Base-by-base conservation (phyloP, 2,888 invertebrate species). In the Dexiosoma caninum region DNA sequence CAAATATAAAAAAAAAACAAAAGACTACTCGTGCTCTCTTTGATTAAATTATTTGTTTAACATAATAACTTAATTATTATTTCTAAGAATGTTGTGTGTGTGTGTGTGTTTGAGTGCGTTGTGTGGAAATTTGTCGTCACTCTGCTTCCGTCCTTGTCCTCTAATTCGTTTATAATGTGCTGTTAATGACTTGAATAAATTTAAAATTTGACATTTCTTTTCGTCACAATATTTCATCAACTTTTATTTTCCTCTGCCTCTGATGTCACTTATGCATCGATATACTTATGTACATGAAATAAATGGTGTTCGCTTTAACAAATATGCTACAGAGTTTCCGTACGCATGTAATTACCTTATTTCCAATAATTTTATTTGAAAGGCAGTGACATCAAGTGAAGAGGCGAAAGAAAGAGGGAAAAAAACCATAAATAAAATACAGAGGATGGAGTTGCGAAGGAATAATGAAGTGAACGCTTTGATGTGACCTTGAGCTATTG, bases 301-400 rank as follows among this genome's bases (percentile, higher is more conserved):
- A 57, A 57, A 23, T 40, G 37, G 57, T 6, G 14, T 32, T 60
- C 21, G 21, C 3, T 53, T 51, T 44, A 16, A 16, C 12, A 27
- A 71, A 53, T 53, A n/a, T 46, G 2, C 6, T 27, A 14, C 19
- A 14, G 32, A 40, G 60, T 14, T 14, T 71, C 42, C 21, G 32
- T 23, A 42, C 27, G 32, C n/a, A 37, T 42, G 30, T 66, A 80
- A 75, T 66, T 75, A 66, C 51, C 51, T 80, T 44, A 23, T 71
- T 71, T 35, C 40, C 66, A 62, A 67, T 71, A 80, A 80, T 80
- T 75, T 75, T 40, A 76, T 76, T 80, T n/a, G n/a, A n/a, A 71
- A 71, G 67, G 9, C 49, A 51, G 40, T 71, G 40, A 51, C 71
- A 60, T 71, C 60, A 57, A 69, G n/a, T 12, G 4, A 21, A 9